These are phyloP conservation scores for Oryctolagus cuniculus DNA, from an alignment of 2,113 vertebrate genomes.

Conservation along the genomic window mOryCun1.1 NC_091438.1:72913001-72913500, in stretches of 20 bases:
- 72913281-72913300: not conserved
- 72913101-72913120: not conserved
- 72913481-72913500: not conserved
- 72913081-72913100: not conserved
- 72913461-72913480: not conserved
- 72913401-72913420: not conserved
- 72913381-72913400: not conserved
- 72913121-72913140: not conserved
- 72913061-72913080: not conserved
- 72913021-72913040: not conserved
- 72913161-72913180: not conserved
- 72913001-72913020: not conserved
- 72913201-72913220: not conserved
- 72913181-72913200: not conserved
- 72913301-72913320: not conserved
- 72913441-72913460: not conserved
- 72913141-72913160: not conserved
- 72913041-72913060: not conserved
- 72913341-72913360: constrained; percentile 8
- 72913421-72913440: not conserved
- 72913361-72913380: not conserved
- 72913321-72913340: constrained; percentile 22
- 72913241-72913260: not conserved
- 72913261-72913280: not conserved
- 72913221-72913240: not conserved